Evolutionary conservation across 2,888 invertebrate species (phyloP), one percentile per base, ranked within the genome.

Genomic region (Osedax fenrisi): DNA sequence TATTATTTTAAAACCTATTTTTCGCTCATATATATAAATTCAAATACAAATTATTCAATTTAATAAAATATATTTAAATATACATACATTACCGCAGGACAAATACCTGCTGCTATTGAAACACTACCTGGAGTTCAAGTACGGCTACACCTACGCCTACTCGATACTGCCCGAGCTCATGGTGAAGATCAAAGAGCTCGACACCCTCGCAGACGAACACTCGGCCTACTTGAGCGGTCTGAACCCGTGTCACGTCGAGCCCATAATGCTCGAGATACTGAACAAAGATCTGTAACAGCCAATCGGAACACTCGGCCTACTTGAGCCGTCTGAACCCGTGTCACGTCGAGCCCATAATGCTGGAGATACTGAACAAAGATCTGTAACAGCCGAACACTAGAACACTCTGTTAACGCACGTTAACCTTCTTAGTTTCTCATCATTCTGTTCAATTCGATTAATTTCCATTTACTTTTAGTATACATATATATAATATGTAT

Each of bases 201-300:
- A 92, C 79, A 90, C 89, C 81, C 87, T 95, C 73, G 92, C 93
- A 76, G 92, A 93, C 80, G 91, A 92, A 80, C 90, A 94, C n/a
- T 91, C 94, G 5, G 90, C 90, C 59, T 92, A 94, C 2, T 92
- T 94, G 84, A 87, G 95, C 26, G 92, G 94, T 85, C 92, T 94
- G 0, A 93, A 95, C 87, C 94, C 95, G 27, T 88, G 89, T 76
- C 89, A 90, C 82, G 91, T 96, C 66, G 94, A 94, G 81, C 96
- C 95, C 0, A 86, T 96, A 56, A 87, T 96, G 67, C 90, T 94
- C 83, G 95, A 96, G 87, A 93, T 96, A 82, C 93, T 96, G 81
- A 94, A 95, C 86, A 41, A 41, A 17, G 41, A 41, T n/a, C n/a
- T n/a, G n/a, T n/a, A n/a, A n/a, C n/a, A n/a, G n/a, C n/a, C n/a